A percentile compares a stretch with the other conserved stretches of the same genome.
Conservation (phyloP, 2,888 invertebrate species). For the Drosophila mercatorum region DNA sequence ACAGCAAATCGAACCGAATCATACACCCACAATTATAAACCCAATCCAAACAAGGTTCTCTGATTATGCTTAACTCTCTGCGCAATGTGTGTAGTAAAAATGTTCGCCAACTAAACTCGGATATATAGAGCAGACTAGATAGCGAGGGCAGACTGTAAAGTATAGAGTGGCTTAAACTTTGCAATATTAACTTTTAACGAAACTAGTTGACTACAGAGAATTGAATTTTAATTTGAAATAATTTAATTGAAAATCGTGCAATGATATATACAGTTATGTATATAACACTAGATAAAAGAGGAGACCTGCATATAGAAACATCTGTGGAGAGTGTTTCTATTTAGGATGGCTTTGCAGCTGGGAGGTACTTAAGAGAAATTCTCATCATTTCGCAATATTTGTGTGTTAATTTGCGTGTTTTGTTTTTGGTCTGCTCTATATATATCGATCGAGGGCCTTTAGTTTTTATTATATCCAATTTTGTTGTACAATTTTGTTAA, state of each 20-base stretch:
- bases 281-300: not conserved
- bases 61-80: slow-evolving; percentile 43
- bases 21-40: slow-evolving; percentile 32
- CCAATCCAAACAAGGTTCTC: slow-evolving; percentile 45
- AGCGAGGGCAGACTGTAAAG: not conserved
- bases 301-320: not conserved
- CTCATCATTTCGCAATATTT: not conserved
- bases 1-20: slow-evolving; percentile 50
- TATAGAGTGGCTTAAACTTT: not conserved
- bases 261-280: not conserved
- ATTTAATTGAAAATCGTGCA: not conserved
- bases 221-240: too few relatives aligned
- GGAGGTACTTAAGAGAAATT: slow-evolving; percentile 8
- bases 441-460: slow-evolving; percentile 17
- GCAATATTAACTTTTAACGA: not conserved
- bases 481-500: slow-evolving; percentile 57
- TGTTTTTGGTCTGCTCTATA: slow-evolving; percentile 12
- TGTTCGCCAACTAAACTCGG: slow-evolving; percentile 29
- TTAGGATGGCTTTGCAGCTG: not conserved
- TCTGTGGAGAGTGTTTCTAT: not conserved
- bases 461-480: slow-evolving; percentile 55
- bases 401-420: not conserved
- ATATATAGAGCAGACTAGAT: slow-evolving; percentile 21
- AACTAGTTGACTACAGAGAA: not conserved
- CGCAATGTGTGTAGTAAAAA: slow-evolving; percentile 52